Evolutionary conservation across 2,113 vertebrate species (phyloP).

Genomic region (Barnardius zonarius): DNA sequence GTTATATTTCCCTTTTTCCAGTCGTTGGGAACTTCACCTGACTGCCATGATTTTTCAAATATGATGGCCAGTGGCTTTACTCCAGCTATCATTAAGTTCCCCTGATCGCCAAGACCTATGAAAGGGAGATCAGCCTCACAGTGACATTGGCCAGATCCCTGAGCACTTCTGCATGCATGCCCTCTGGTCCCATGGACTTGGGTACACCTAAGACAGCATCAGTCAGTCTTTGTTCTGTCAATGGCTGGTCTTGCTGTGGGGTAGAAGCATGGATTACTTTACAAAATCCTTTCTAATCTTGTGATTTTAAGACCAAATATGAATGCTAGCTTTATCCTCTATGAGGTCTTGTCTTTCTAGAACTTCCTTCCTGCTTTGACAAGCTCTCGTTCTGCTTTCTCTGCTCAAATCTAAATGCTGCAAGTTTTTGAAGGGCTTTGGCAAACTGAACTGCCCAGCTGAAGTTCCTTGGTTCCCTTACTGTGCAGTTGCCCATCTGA

Average conservation of each 20-base stretch:
- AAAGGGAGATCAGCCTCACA: background rate
- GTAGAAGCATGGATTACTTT: background rate
- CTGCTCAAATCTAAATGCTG: background rate
- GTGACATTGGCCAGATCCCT: background rate
- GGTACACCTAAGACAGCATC: background rate
- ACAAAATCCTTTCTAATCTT: background rate
- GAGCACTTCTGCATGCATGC: background rate
- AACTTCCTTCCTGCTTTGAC: background rate
- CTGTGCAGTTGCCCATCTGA: background rate
- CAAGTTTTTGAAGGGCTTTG: background rate
- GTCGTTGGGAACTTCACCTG: no score
- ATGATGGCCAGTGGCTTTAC: background rate
- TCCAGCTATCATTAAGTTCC: background rate
- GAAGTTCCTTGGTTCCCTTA: background rate
- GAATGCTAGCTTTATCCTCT: background rate
- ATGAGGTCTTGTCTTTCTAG: background rate
- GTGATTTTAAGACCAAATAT: background rate
- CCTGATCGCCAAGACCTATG: background rate
- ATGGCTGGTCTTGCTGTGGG: background rate
- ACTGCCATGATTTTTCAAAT: no score
- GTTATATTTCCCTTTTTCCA: no score
- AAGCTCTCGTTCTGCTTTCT: background rate
- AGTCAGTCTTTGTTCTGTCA: background rate
- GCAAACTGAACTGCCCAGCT: background rate
- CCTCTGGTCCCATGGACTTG: background rate